These are phyloP conservation scores for Ceyx melanurus DNA, from an alignment of 2,113 vertebrate species.

Conservation along the genomic window DNA sequence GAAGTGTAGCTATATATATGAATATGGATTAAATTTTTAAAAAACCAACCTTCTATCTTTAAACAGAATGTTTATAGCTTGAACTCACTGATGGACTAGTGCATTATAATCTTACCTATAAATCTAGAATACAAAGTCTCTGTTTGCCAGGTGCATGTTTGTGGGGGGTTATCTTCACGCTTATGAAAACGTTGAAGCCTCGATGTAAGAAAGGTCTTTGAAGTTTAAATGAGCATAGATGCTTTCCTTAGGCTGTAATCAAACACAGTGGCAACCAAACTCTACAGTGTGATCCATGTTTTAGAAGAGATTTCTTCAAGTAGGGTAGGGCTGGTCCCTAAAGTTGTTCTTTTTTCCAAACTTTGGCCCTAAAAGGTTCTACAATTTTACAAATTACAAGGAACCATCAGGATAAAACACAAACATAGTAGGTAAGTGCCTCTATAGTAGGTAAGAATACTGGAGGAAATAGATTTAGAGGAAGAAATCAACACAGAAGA, in stretches of 20 bases:
- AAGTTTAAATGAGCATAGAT: not conserved
- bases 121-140: not conserved
- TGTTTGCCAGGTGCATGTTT: not conserved
- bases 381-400: not conserved
- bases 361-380: not conserved
- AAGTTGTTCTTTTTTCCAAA: not conserved
- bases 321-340: not conserved
- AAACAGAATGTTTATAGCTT: not conserved
- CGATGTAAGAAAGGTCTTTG: not conserved
- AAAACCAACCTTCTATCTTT: not conserved
- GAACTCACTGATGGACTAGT: not conserved
- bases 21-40: not conserved
- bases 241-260: not conserved
- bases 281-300: not conserved
- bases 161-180: not conserved
- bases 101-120: not conserved
- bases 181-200: not conserved
- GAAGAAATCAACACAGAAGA: not conserved
- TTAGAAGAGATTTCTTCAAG: not conserved
- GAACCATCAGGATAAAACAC: not conserved
- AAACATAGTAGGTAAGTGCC: not conserved
- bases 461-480: not conserved
- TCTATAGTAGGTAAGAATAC: not conserved
- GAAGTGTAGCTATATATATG: not conserved
- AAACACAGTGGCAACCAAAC: not conserved